A percentile compares a stretch with the other conserved stretches of the same genome.
These are phyloP conservation scores for Cuculus canorus DNA, from an alignment of 2,797 vertebrate genomes.

Conservation along the genomic window DNA sequence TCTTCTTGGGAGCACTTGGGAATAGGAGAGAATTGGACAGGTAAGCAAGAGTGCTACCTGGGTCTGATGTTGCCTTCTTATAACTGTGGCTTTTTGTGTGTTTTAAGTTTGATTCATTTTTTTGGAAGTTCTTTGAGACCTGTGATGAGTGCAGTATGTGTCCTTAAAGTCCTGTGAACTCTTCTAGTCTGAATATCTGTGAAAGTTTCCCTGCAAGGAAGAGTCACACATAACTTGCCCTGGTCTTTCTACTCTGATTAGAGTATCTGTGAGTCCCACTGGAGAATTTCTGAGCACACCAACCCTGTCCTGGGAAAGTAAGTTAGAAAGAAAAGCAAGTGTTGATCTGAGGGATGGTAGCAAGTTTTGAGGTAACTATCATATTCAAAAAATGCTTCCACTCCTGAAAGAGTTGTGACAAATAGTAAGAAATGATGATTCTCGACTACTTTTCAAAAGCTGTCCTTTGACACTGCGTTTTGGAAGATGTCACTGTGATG, in stretches of 20 bases:
- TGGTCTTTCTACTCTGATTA: background rate
- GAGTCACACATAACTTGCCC: rapidly evolving
- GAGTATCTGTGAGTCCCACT: background rate
- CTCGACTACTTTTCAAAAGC: rapidly evolving
- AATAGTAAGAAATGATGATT: background rate
- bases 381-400: background rate
- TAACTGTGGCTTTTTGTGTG: rapidly evolving
- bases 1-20: background rate
- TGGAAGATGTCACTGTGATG: background rate
- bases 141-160: rapidly evolving
- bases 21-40: background rate
- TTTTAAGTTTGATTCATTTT: background rate
- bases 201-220: background rate
- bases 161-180: rapidly evolving
- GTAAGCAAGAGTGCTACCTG: background rate
- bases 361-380: background rate
- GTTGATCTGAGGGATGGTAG: background rate
- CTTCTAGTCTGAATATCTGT: background rate
- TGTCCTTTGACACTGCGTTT: background rate
- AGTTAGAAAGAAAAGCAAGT: background rate
- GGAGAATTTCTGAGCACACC: background rate
- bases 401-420: background rate
- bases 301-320: background rate
- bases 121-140: background rate
- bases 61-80: rapidly evolving